A percentile compares a stretch with the other conserved stretches of the same genome.
These are phyloP conservation scores for Hyaena hyaena DNA, from an alignment of 2,113 vertebrate species.

Conservation along the genomic window DNA sequence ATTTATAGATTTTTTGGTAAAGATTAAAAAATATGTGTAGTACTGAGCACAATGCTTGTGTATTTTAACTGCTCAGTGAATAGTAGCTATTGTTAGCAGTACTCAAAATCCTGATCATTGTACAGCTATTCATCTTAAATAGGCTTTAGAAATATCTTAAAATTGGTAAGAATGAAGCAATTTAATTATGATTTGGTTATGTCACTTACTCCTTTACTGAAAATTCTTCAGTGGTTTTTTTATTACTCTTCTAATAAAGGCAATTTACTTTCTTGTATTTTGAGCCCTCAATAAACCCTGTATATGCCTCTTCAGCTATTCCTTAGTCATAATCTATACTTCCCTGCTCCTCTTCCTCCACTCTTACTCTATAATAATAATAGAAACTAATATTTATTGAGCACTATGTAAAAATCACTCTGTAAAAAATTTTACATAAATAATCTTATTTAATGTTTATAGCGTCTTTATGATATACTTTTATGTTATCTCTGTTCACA, in stretches of 20 bases:
- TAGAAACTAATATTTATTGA: neutral
- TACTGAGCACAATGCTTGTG: neutral
- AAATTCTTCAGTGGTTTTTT: neutral
- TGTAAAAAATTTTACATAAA: neutral
- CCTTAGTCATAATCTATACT: neutral
- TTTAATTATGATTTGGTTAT: neutral
- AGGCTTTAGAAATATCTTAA: neutral
- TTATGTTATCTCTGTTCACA: neutral
- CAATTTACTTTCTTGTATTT: neutral
- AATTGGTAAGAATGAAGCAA: neutral
- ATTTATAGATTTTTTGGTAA: neutral
- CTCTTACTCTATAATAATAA: neutral
- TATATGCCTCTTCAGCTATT: neutral
- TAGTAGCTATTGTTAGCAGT: neutral
- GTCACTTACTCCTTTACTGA: neutral
- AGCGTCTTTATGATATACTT: neutral
- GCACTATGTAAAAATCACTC: neutral
- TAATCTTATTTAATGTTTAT: neutral
- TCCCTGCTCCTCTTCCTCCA: neutral
- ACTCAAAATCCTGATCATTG: neutral
- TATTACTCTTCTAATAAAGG: neutral
- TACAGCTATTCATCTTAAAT: neutral
- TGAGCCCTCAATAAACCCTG: neutral
- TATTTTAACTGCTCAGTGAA: neutral
- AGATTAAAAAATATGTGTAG: neutral